These are phyloP conservation scores for Tenthredo distinguenda DNA, from an alignment of 2,888 invertebrate species.

Conservation along the genomic window DNA sequence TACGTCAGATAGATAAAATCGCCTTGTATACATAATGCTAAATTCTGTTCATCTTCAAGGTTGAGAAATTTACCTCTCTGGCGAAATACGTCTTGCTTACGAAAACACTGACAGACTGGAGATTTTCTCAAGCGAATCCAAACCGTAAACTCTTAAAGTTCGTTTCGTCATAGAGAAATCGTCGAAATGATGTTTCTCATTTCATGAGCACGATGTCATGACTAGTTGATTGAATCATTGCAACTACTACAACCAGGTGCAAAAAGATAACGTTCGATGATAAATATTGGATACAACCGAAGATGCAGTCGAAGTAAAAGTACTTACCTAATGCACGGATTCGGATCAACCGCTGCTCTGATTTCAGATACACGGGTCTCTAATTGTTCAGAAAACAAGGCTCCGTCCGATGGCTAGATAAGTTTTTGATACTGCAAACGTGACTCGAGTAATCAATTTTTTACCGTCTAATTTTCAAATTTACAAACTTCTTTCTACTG, in stretches of 20 bases:
- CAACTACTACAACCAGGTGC: not conserved
- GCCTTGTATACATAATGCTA: no score
- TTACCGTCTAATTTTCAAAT: not conserved
- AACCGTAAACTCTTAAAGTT: not conserved
- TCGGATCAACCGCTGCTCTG: no score
- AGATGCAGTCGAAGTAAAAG: not conserved
- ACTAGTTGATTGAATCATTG: not conserved
- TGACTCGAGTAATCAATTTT: no score
- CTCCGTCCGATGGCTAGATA: no score
- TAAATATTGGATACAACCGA: not conserved
- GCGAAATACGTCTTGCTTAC: not conserved
- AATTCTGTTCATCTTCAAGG: no score
- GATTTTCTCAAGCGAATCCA: no score
- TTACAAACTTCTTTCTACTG: not conserved
- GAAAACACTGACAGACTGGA: not conserved
- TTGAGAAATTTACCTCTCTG: not conserved
- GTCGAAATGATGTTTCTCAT: not conserved
- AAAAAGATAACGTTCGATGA: not conserved
- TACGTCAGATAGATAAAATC: no score
- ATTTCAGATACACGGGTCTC: no score
- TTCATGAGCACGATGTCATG: not conserved
- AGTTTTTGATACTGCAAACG: no score
- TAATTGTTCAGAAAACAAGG: no score
- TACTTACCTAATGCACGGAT: no score
- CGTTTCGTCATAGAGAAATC: not conserved